Base-by-base conservation (phyloP, 2,888 invertebrate genomes). In the Drosophila mimetica region DNA sequence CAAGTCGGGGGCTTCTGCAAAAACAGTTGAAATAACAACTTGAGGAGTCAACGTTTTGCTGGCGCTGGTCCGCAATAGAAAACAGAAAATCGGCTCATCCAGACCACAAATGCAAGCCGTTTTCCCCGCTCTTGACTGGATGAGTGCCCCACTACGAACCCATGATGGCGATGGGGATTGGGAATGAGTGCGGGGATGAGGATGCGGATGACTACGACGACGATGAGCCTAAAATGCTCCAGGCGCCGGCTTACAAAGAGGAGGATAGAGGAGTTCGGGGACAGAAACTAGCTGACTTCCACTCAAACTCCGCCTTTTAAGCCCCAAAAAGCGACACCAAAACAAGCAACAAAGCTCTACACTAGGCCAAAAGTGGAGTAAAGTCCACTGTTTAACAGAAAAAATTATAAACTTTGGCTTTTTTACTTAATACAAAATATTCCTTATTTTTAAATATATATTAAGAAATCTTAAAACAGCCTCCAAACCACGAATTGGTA, bases 21-120 rank as follows among this genome's bases (percentile, higher is more conserved):
- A 80, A 79, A 83, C 79, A 80, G 80, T 75, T 80, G 74, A 77
- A 81, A 81, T 79, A 81, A 80, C 81, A 81, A 81, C 75, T 75
- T 73, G 67, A 75, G 55, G 71, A 79, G 76, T 61, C 66, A 51
- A 39, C 54, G 39, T 37, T 59, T 36, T 50, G 48, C 42, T 22
- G 22, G 22, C 22, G 22, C 47, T 9, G 39, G 30, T n/a, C 63
- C 63, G 52, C 64, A 71, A 70, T 78, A 80, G 78, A 80, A 80
- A 76, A 70, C 48, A 73, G 77, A 73, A 85, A 82, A 82, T 82
- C 79, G 82, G 77, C 74, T 81, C 73, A 74, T 65, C 77, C 74
- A 72, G 59, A 71, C 78, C 81, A 67, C 79, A 77, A 67, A 73
- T 79, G 78, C 78, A 71, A 60, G 70, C 55, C 65, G 74, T 74